Percentiles rank a stretch among this genome's conserved stretches.
Conservation (phyloP, 2,113 vertebrate genomes). For the Benitochromis conjunctus region DNA sequence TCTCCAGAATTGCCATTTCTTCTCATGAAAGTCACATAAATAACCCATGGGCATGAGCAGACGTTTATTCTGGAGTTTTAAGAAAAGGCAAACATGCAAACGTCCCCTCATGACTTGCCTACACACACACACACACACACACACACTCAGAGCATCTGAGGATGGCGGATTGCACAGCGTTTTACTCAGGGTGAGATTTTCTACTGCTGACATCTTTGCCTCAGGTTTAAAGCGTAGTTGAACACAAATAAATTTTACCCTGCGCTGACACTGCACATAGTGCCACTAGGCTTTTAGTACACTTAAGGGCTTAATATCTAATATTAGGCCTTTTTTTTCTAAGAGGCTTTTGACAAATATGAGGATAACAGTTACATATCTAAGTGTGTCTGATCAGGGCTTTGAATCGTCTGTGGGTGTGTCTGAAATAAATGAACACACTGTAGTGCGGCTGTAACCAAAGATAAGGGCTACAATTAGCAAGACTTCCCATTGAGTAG, state of each 20-base stretch:
- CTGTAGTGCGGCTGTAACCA: neutral
- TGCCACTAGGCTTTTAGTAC: neutral
- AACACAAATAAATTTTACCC: constrained; percentile 6
- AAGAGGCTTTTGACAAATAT: neutral
- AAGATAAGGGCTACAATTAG: neutral
- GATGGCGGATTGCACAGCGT: constrained; percentile 16
- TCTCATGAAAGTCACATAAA: constrained; percentile 13
- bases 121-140: neutral
- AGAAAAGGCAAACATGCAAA: constrained; percentile 14
- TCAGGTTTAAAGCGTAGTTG: constrained; percentile 27
- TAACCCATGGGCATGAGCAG: constrained; percentile 11
- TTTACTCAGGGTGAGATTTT: constrained; percentile 41
- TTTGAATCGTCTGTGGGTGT: neutral
- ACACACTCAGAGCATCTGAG: constrained; percentile 24
- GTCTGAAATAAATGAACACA: neutral
- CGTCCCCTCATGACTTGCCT: neutral
- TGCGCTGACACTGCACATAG: constrained; percentile 2
- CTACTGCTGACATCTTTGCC: constrained; percentile 43
- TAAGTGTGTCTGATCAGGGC: neutral
- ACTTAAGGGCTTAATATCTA: neutral
- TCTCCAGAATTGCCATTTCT: neutral
- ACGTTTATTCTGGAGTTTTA: constrained; percentile 24
- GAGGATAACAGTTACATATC: neutral
- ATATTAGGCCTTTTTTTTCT: neutral
- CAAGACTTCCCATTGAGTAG: neutral